Percentiles rank a stretch among this genome's conserved stretches.
These are phyloP conservation scores for Pycnonotus jocosus DNA, from an alignment of 2,113 vertebrate species.

Conservation along the genomic window DNA sequence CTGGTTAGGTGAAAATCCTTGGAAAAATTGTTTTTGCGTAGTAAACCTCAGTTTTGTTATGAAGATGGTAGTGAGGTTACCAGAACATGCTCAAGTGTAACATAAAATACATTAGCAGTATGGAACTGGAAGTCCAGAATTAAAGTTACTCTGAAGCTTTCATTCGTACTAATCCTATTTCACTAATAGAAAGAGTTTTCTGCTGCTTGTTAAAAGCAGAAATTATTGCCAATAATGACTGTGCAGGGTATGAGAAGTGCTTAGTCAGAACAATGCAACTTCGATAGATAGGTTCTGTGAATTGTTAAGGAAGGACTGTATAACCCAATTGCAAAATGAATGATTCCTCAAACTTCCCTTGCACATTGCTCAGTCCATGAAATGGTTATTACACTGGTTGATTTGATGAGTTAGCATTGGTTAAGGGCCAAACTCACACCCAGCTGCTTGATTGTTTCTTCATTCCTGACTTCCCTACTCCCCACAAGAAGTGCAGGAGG, in stretches of 20 bases:
- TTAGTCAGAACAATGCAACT: background rate
- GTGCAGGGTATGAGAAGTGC: background rate
- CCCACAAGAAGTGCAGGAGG: background rate
- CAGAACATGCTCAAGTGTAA: background rate
- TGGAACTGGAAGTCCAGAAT: background rate
- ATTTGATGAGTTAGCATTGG: background rate
- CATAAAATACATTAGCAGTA: background rate
- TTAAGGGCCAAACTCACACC: background rate
- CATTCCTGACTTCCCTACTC: background rate
- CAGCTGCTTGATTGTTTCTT: background rate
- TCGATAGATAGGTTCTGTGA: background rate
- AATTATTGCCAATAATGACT: background rate
- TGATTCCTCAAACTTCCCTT: background rate
- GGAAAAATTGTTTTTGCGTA: background rate
- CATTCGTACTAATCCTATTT: background rate
- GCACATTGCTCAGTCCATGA: background rate
- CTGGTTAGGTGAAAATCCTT: background rate
- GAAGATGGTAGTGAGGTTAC: background rate
- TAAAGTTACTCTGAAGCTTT: background rate
- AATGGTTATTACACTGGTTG: background rate
- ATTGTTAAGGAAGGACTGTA: background rate
- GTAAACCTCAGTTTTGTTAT: background rate
- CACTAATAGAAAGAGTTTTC: background rate
- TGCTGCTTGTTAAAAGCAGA: background rate
- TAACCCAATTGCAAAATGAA: background rate